A percentile compares a stretch with the other conserved stretches of the same genome.
Conservation (phyloP, 2,113 vertebrate species). For the Hyla sarda region DNA sequence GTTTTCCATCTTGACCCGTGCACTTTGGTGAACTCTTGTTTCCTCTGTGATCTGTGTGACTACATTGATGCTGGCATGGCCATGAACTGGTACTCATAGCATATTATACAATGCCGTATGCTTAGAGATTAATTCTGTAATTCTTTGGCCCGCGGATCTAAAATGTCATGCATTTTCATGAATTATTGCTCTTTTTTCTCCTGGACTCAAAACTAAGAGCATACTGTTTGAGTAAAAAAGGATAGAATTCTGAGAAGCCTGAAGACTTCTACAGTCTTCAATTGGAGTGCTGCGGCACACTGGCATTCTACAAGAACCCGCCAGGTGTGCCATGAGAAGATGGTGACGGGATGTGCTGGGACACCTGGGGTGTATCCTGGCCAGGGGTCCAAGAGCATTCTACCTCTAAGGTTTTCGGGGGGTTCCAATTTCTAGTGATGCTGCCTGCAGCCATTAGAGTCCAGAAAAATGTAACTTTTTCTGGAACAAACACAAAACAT, state of each 20-base stretch:
- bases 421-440: no score
- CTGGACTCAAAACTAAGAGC: not conserved
- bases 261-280: not conserved
- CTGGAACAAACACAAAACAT: no score
- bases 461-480: no score
- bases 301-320: no score
- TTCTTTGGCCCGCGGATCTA: not conserved
- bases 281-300: no score
- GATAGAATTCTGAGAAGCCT: not conserved
- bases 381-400: no score
- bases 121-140: not conserved
- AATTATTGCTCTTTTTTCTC: not conserved
- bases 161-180: not conserved
- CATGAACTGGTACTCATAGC: not conserved
- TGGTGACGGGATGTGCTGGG: no score
- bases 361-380: no score
- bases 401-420: no score
- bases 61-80: not conserved
- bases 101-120: not conserved
- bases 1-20: conserved; percentile 32
- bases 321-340: no score
- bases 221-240: not conserved
- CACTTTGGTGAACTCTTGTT: conserved; percentile 19
- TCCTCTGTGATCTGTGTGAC: not conserved
- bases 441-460: no score